Evolutionary conservation across 2,797 vertebrate genomes (phyloP).

Genomic region (Chelidonichthys spinosus): DNA sequence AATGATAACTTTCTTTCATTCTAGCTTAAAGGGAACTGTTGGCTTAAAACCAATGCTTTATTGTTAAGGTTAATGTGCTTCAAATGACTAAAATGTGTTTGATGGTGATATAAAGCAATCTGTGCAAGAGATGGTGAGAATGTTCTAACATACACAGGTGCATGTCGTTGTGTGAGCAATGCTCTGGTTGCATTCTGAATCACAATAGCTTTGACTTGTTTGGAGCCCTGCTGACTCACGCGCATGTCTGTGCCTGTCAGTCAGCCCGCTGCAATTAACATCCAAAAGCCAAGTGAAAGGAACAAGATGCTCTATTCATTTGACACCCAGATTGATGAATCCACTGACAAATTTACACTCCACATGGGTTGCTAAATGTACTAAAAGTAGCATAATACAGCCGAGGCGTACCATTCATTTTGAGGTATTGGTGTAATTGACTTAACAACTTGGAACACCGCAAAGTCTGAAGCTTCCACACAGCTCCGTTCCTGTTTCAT

Average conservation of each 20-base stretch:
- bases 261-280: slow-evolving; percentile 66
- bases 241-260: slow-evolving; percentile 53
- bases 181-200: slow-evolving; percentile 45
- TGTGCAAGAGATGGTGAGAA: not conserved
- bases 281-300: slow-evolving; percentile 54
- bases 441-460: not conserved
- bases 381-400: slow-evolving; percentile 15
- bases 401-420: not conserved
- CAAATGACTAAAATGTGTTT: slow-evolving; percentile 1
- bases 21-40: not conserved
- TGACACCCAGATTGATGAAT: slow-evolving; percentile 33
- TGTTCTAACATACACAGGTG: not conserved
- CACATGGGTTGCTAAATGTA: not conserved
- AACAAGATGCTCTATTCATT: slow-evolving; percentile 58
- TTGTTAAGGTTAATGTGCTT: not conserved
- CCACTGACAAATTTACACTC: slow-evolving; percentile 20
- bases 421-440: not conserved
- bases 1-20: not conserved
- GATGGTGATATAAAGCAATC: not conserved
- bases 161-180: slow-evolving; percentile 9
- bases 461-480: not conserved
- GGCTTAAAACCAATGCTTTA: not conserved
- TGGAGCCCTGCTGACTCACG: slow-evolving; percentile 62
- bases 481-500: not conserved
- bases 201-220: slow-evolving; percentile 60